phyloP scores from a whole-genome alignment of 2,113 vertebrate species.

The Dendrocopos noguchii region DNA sequence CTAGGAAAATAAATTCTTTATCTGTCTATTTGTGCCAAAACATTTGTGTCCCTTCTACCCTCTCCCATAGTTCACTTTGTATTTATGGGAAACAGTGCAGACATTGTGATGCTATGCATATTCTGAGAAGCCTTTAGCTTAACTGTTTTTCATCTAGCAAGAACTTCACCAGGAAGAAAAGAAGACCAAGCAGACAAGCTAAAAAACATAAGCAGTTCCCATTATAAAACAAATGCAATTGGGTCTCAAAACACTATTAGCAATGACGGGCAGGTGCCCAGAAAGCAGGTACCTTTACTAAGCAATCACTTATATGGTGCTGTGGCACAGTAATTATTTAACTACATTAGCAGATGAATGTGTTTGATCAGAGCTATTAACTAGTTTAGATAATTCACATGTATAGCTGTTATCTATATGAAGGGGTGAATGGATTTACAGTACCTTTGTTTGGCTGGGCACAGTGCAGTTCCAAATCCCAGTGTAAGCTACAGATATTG shows the following conservation, averaged over 20 bases:
- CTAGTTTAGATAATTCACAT: neutral
- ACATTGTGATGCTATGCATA: rapidly evolving
- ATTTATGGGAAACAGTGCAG: neutral
- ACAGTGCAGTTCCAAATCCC: neutral
- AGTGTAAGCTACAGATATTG: neutral
- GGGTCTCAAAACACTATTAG: neutral
- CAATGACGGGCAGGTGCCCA: neutral
- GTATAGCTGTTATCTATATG: neutral
- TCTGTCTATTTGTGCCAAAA: conserved; percentile 14
- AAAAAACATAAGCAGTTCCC: neutral
- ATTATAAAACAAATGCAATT: neutral
- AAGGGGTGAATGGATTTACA: neutral
- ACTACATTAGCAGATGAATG: neutral
- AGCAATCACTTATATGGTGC: neutral
- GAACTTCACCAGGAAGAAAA: neutral
- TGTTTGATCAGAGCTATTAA: neutral
- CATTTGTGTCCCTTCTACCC: neutral
- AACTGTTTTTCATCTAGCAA: neutral
- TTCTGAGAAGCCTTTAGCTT: neutral
- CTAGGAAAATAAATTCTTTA: neutral
- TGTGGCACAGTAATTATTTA: neutral
- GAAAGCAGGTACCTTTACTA: neutral
- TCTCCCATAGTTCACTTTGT: neutral
- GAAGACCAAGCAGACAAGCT: neutral
- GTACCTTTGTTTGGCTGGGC: neutral